These are phyloP conservation scores for Luffia ferchaultella DNA, from an alignment of 2,888 invertebrate species.

Conservation along the genomic window DNA sequence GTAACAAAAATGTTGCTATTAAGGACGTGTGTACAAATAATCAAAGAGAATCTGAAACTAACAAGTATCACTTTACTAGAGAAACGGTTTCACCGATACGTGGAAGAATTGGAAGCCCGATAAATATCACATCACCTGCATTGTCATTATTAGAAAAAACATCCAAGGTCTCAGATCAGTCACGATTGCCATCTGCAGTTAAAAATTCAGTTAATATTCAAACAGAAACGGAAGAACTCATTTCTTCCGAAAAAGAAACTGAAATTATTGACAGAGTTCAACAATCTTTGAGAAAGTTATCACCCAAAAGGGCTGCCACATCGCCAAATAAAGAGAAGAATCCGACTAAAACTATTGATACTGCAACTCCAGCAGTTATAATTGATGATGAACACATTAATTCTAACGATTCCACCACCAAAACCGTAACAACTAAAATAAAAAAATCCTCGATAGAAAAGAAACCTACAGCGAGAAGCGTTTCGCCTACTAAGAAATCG, in stretches of 20 bases:
- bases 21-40: not conserved
- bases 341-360: slow-evolving; percentile 22
- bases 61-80: no score
- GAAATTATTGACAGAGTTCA: slow-evolving; percentile 45
- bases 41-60: no score
- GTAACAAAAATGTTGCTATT: not conserved
- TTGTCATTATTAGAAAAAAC: slow-evolving; percentile 21
- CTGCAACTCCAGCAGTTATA: no score
- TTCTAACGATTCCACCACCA: no score
- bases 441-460: no score
- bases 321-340: slow-evolving; percentile 35
- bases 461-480: no score
- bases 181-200: slow-evolving; percentile 5
- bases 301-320: slow-evolving; percentile 40
- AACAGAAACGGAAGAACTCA: slow-evolving; percentile 25
- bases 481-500: no score
- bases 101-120: no score
- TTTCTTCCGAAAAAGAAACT: slow-evolving; percentile 41
- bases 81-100: no score
- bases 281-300: slow-evolving; percentile 42
- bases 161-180: slow-evolving; percentile 3
- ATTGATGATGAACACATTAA: no score
- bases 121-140: no score
- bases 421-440: no score
- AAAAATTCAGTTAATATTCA: slow-evolving; percentile 14